phyloP scores from a whole-genome alignment of 1,140 invertebrate species.

The Delia radicum region DNA sequence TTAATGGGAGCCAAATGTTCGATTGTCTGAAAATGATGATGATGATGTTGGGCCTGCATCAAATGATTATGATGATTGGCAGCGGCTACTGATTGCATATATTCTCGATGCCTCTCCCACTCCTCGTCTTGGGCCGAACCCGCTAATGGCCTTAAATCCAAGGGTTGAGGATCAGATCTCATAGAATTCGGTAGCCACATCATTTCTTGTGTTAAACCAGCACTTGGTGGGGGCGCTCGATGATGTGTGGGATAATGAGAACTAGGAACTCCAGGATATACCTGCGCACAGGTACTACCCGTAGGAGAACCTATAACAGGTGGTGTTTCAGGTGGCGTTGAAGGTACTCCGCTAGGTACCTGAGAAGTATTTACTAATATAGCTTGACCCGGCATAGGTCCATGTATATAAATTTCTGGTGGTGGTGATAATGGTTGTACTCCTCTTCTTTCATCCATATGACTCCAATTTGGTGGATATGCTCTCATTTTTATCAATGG shows the following conservation, averaged over 20 bases:
- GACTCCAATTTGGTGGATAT: conserved; percentile 47
- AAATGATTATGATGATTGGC: conserved; percentile 42
- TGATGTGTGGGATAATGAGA: conserved; percentile 34
- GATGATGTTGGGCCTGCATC: conserved; percentile 44
- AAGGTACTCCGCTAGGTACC: conserved; percentile 53
- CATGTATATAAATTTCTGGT: conserved; percentile 60
- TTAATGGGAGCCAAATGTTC: conserved; percentile 44
- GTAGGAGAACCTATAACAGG: conserved; percentile 52
- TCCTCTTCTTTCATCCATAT: conserved; percentile 60
- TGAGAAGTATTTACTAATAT: conserved; percentile 49
- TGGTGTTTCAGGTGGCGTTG: conserved; percentile 54
- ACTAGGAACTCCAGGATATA: conserved; percentile 32
- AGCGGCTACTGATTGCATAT: conserved; percentile 50
- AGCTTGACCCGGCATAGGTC: conserved; percentile 50
- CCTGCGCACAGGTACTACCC: conserved; percentile 45
- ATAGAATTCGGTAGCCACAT: conserved; percentile 72
- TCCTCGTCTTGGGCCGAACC: conserved; percentile 64
- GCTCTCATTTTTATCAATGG: conserved; percentile 45
- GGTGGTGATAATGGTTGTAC: conserved; percentile 63
- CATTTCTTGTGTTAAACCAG: conserved; percentile 65
- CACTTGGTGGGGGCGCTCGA: conserved; percentile 55
- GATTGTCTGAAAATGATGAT: conserved; percentile 34
- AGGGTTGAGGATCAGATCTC: conserved; percentile 72
- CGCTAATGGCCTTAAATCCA: conserved; percentile 74
- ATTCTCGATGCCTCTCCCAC: conserved; percentile 64